Conservation (phyloP, 2,888 invertebrate genomes). For the Conistra vaccinii region DNA sequence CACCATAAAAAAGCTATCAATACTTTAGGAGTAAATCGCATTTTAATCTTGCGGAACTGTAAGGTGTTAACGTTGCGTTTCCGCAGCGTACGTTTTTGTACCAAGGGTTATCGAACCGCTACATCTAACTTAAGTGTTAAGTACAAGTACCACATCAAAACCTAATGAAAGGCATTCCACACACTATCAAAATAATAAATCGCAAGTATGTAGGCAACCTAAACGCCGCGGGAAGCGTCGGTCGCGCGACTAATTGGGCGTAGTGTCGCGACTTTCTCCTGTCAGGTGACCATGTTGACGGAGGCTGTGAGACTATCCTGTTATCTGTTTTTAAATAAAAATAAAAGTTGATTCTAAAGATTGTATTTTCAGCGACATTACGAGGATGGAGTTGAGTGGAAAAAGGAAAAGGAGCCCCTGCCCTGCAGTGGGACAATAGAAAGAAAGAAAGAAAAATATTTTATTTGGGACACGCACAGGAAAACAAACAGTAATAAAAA, state of each 20-base stretch:
- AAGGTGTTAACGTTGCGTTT: background rate
- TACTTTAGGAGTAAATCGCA: background rate
- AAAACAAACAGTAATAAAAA: too few relatives aligned
- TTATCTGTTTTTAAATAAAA: background rate
- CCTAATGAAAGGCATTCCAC: conserved; percentile 1
- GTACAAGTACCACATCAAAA: background rate
- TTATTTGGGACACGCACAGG: too few relatives aligned
- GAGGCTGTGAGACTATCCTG: conserved; percentile 45
- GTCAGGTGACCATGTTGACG: conserved; percentile 21
- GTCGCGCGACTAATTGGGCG: conserved; percentile 68
- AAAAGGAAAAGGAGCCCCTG: too few relatives aligned
- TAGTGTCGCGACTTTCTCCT: conserved; percentile 66
- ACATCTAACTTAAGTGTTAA: background rate
- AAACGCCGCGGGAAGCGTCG: conserved; percentile 53
- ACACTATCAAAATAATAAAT: conserved; percentile 38
- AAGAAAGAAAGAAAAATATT: too few relatives aligned
- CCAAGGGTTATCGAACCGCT: background rate
- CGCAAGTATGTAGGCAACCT: conserved; percentile 46
- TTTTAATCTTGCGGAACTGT: background rate
- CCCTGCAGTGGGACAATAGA: too few relatives aligned
- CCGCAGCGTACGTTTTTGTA: background rate
- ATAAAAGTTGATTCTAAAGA: background rate
- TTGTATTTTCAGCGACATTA: background rate
- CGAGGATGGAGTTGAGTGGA: too few relatives aligned
- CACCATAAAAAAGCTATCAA: background rate